Evolutionary conservation across 2,797 vertebrate species (phyloP), one percentile per base, ranked within the genome.

Genomic region (Anguilla anguilla): DNA sequence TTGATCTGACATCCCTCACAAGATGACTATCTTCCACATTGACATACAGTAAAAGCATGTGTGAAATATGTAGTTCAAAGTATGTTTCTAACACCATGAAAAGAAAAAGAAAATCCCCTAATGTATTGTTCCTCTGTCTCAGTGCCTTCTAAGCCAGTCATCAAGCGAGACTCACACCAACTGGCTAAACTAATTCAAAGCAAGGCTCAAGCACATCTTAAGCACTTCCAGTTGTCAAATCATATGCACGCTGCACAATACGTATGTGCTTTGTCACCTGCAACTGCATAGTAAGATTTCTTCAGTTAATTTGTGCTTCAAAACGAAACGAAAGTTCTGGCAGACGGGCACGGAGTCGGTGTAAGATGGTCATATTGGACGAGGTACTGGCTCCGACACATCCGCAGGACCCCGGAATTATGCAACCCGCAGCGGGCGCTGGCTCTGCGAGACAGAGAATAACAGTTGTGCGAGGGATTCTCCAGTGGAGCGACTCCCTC

Each of bases 401-500:
- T 35, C 43, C 72, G 67, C 22, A 15, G 43, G 2, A 19, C 9
- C 7, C n/a, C 15, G 6, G 64, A 17, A 31, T 86, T 72, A 86
- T n/a, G 64, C 64, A 86, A 72, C 39, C 64, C 6, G 17, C 10
- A 25, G 64, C 35, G 81, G 6, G n/a, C 19, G 25, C 22, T 53
- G 28, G 43, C 25, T 22, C 51, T 39, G 67, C 15, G 49, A 81
- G 49, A 55, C 31, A 7, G n/a, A 35, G 81, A 7, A 81, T 35
- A 64, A 86, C 77, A 35, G 84, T 61, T 84, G 51, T 17, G 81
- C 5, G 22, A 84, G 85, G 84, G 85, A 49, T 87, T 86, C 43
- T 86, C 61, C 67, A 77, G 31, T 83, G 77, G 53, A 74, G 67
- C 7, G 72, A 85, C 43, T 55, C 67, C 67, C 67, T 49, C 22